Base-by-base conservation (phyloP, 2,113 vertebrate species). In the Suricata suricatta region DNA sequence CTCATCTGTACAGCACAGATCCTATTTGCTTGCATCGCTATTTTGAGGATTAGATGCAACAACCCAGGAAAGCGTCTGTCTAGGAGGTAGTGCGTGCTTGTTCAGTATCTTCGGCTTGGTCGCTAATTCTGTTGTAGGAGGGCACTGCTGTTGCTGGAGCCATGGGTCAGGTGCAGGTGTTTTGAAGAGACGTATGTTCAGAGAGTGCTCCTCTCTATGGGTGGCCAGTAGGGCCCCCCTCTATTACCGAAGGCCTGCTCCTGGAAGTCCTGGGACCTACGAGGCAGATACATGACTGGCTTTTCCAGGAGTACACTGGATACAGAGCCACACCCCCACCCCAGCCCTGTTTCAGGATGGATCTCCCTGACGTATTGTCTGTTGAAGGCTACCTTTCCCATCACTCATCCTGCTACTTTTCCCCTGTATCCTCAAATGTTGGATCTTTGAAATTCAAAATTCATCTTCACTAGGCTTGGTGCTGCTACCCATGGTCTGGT, bases 91-190 rank as follows among this genome's bases (percentile, higher is more conserved):
- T 11, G 29, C 54, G 57, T 71, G 29, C 52, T 54, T 19, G 25
- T 4, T 57, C 79, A 38, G 33, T 35, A 50, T 47, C 9, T 71
- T 17, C n/a, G 83, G 60, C 79, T 35, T 44, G n/a, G 50, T 31
- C 64, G 38, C n/a, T 72, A 7, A 64, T 41, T 57, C 19, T 60
- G 57, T 6, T 7, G 27, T 3, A 19, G 35, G 90, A 66, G 9
- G 19, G 1, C 7, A 5, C 44, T 3, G 0, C 57, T 66, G 5
- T 16, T 8, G 25, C n/a, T 52, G 5, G 31, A 60, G 31, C 17
- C 17, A 0, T 44, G 16, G 2, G 12, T 33, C 12, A 86, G 41
- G 38, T 2, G 7, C 0, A 23, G 90, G 17, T 16, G 33, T 35
- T 35, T 35, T 9, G 14, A n/a, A 64, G 41, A 47, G 44, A 21